These are phyloP conservation scores for Chlamydotis undulata DNA, from an alignment of 2,113 vertebrate genomes.

Conservation along the genomic window DNA sequence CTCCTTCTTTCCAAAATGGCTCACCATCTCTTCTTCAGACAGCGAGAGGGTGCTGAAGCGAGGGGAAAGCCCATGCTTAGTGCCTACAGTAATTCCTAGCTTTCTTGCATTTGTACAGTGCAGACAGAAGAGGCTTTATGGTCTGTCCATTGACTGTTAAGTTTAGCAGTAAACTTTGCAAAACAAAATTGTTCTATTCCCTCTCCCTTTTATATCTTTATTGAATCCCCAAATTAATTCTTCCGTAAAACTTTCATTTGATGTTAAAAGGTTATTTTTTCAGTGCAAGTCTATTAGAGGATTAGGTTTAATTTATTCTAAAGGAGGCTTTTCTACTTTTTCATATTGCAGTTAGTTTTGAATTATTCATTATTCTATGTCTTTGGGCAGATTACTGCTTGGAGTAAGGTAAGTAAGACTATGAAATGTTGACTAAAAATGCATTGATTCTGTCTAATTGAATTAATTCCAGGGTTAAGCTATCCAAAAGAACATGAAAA, in stretches of 20 bases:
- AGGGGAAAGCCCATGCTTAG: not conserved
- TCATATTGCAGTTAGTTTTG: not conserved
- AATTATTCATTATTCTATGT: not conserved
- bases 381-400: not conserved
- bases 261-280: not conserved
- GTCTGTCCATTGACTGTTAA: not conserved
- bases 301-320: not conserved
- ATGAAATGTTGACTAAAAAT: not conserved
- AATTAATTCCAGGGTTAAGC: not conserved
- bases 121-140: not conserved
- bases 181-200: not conserved
- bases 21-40: not conserved
- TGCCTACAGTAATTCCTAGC: not conserved
- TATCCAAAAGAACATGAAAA: not conserved
- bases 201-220: not conserved
- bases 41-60: rapidly evolving
- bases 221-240: not conserved
- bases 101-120: not conserved
- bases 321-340: not conserved
- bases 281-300: not conserved
- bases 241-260: not conserved
- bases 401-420: not conserved
- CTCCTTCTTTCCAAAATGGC: not conserved
- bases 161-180: not conserved
- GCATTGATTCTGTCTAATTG: not conserved